Conservation (phyloP, 2,113 vertebrate species). For the Hippocampus abdominalis region DNA sequence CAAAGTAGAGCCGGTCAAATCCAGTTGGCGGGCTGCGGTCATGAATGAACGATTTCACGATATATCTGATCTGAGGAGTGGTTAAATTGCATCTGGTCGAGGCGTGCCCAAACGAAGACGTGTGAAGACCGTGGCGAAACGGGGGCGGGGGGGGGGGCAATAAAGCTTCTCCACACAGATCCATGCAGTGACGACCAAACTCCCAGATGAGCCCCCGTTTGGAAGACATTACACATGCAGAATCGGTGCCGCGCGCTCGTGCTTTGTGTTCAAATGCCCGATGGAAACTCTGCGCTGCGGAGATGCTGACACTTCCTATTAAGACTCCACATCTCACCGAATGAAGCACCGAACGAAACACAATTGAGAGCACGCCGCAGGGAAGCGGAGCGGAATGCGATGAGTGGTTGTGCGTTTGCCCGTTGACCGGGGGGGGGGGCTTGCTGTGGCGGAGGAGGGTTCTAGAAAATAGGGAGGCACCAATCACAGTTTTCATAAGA, state of each 20-base stretch:
- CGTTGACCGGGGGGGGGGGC: neutral
- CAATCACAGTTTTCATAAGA: neutral
- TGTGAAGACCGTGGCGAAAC: constrained; percentile 1
- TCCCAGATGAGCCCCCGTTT: neutral
- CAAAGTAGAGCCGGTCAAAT: constrained; percentile 28
- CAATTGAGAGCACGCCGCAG: constrained; percentile 15
- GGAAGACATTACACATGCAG: constrained; percentile 41
- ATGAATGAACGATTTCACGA: neutral
- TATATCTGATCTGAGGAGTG: neutral
- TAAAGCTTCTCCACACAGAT: constrained; percentile 20
- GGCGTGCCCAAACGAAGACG: constrained; percentile 13
- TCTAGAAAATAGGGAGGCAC: no score
- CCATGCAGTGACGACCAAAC: constrained; percentile 48
- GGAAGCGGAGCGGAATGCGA: constrained; percentile 14
- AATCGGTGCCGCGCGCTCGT: constrained; percentile 13
- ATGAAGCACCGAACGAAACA: constrained; percentile 28
- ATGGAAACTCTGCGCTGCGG: constrained; percentile 67
- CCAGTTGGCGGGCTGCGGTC: constrained; percentile 3
- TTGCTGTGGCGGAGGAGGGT: neutral
- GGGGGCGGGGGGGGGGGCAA: no score
- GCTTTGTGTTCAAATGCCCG: constrained; percentile 30
- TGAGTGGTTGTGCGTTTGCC: neutral
- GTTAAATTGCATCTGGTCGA: constrained; percentile 22
- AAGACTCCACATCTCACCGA: constrained; percentile 30
- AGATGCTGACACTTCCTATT: constrained; percentile 49